Evolutionary conservation across 1,140 invertebrate species (phyloP), one percentile per base, ranked within the genome.

Genomic region (Orussus abietinus): DNA sequence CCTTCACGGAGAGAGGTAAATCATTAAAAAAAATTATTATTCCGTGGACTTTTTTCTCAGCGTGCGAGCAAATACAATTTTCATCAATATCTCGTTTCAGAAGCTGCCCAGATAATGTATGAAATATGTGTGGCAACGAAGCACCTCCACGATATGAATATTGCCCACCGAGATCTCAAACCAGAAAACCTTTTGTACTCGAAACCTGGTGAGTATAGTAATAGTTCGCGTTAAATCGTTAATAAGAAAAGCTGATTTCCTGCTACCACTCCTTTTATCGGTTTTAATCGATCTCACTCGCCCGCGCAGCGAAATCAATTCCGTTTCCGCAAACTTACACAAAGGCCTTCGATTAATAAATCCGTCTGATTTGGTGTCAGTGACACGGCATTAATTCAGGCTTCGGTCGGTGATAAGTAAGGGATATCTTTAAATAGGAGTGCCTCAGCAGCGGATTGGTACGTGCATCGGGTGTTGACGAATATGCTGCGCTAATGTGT

Each of bases 81-180:
- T 37, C 13, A 40, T 4, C 14, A 30, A 10, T 42, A 33, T 38
- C 58, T 48, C 13, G 41, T 72, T 74, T 18, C 60, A 88, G 90
- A 92, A 72, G 90, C 89, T 44, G 90, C 89, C 31, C 83, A 90
- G 75, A 89, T 98, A 50, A 96, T 99, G 83, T 81, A 86, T 59
- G 92, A 96, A 62, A 98, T 99, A 59, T 95, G 93, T 62, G 83
- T 89, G 32, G 95, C 96, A n/a, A 91, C 98, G 0, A 85, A 89
- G 52, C 91, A 91, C 70, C 76, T 99, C 43, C 96, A 99, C 77
- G 85, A 90, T 59, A 84, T 89, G 67, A 89, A 98, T 69, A 97
- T 98, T 53, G 96, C 96, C 18, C 96, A 99, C 69, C 79, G 96
- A 52, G 95, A 98, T 75, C 82, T 98, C 48, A 98, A 98, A 74